phyloP scores from a whole-genome alignment of 2,797 vertebrate genomes.

The Clamator glandarius region DNA sequence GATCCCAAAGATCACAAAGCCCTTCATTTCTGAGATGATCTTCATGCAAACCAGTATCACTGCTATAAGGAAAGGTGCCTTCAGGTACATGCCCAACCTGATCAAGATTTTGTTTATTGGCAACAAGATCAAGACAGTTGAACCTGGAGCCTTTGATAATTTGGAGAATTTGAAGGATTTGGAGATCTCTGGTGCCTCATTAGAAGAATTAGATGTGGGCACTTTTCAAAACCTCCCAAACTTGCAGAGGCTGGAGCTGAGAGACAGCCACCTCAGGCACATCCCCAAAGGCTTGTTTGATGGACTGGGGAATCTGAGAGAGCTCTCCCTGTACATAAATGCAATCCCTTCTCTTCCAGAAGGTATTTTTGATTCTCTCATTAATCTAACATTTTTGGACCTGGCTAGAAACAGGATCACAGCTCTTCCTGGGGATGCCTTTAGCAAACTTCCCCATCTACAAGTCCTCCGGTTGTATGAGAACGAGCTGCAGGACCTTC shows the following conservation, averaged over 20 bases:
- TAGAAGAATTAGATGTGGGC: slow-evolving; percentile 72
- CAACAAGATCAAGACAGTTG: slow-evolving; percentile 71
- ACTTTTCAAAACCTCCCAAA: slow-evolving; percentile 78
- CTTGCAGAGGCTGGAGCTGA: slow-evolving; percentile 76
- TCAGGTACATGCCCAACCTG: slow-evolving; percentile 75
- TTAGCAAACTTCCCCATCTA: slow-evolving; percentile 77
- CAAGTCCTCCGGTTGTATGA: slow-evolving; percentile 77
- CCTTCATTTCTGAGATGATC: slow-evolving; percentile 73
- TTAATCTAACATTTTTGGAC: slow-evolving; percentile 73
- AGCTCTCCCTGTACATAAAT: slow-evolving; percentile 77
- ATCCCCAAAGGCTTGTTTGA: slow-evolving; percentile 81
- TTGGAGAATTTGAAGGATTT: slow-evolving; percentile 68
- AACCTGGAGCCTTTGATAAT: slow-evolving; percentile 82
- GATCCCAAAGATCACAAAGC: slow-evolving; percentile 68
- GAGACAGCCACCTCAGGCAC: slow-evolving; percentile 71
- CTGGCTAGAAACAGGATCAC: slow-evolving; percentile 80
- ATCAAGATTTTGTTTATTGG: slow-evolving; percentile 76
- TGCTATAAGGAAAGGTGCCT: slow-evolving; percentile 75
- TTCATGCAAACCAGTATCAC: slow-evolving; percentile 77
- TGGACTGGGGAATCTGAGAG: slow-evolving; percentile 62
- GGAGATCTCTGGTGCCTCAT: slow-evolving; percentile 75
- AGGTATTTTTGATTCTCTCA: slow-evolving; percentile 79
- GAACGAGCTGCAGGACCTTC: slow-evolving; percentile 77
- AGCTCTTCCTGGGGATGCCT: slow-evolving; percentile 62
- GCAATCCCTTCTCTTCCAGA: slow-evolving; percentile 79